phyloP scores from a whole-genome alignment of 2,113 vertebrate species.

The Ia io region DNA sequence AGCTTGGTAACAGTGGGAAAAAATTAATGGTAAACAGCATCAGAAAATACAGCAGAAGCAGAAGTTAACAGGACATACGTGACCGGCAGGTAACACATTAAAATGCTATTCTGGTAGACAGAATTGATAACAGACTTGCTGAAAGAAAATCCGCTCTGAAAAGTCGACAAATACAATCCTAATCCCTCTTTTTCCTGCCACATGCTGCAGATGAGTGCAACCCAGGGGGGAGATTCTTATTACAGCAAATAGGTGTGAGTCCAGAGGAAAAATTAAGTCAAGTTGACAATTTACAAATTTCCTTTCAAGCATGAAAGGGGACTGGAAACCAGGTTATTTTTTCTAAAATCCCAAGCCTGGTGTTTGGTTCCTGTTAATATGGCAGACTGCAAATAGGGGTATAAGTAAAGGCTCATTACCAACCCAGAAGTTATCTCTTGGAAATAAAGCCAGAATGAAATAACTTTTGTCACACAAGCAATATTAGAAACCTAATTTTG shows the following conservation, averaged over 20 bases:
- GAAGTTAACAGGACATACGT: slow-evolving; percentile 79
- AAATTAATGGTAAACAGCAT: slow-evolving; percentile 76
- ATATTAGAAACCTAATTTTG: slow-evolving; percentile 73
- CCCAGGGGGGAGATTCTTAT: slow-evolving; percentile 78
- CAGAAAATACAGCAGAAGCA: slow-evolving; percentile 72
- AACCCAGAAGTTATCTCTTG: slow-evolving; percentile 65
- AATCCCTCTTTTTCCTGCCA: slow-evolving; percentile 77
- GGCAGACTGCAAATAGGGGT: slow-evolving; percentile 64
- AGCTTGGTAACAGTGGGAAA: slow-evolving; percentile 55
- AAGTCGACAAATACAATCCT: slow-evolving; percentile 80
- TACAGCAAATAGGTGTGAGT: slow-evolving; percentile 82
- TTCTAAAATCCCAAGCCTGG: slow-evolving; percentile 70
- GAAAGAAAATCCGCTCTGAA: slow-evolving; percentile 80
- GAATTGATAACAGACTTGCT: slow-evolving; percentile 80
- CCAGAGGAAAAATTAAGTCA: slow-evolving; percentile 84
- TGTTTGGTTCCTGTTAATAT: slow-evolving; percentile 75
- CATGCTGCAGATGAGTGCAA: slow-evolving; percentile 80
- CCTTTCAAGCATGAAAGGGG: slow-evolving; percentile 79
- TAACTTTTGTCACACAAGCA: slow-evolving; percentile 72
- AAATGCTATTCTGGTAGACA: slow-evolving; percentile 80
- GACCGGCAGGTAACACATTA: slow-evolving; percentile 81
- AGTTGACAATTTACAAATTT: slow-evolving; percentile 83
- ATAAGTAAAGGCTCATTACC: slow-evolving; percentile 66
- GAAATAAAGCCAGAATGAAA: slow-evolving; percentile 69
- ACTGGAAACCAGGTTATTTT: slow-evolving; percentile 75